Conservation (phyloP, 2,888 invertebrate genomes). For the Diarsia rubi region DNA sequence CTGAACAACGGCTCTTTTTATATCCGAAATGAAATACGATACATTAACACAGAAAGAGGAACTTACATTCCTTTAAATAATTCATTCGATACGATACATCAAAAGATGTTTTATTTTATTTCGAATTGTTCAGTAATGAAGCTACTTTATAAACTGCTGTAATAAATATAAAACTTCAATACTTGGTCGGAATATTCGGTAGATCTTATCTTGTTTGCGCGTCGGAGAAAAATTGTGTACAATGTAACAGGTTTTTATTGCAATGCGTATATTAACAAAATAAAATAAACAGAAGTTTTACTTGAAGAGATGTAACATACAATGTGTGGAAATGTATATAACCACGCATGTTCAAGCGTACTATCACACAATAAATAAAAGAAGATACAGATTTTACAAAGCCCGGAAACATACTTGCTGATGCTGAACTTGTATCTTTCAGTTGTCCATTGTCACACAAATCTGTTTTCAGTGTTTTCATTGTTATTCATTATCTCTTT, state of each 20-base stretch:
- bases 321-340: conserved; percentile 20
- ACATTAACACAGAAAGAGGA: conserved; percentile 31
- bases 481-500: too few species aligned
- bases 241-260: conserved; percentile 53
- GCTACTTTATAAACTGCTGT: conserved; percentile 41
- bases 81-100: conserved; percentile 37
- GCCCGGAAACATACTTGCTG: neutral
- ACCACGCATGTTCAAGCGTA: neutral
- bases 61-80: conserved; percentile 40
- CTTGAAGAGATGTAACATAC: conserved; percentile 4
- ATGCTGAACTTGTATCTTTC: conserved; percentile 6
- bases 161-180: conserved; percentile 56
- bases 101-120: conserved; percentile 42
- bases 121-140: conserved; percentile 45
- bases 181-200: conserved; percentile 21
- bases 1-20: conserved; percentile 8
- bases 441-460: conserved; percentile 10
- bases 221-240: conserved; percentile 47
- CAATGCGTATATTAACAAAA: conserved; percentile 30
- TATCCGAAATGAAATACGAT: conserved; percentile 24
- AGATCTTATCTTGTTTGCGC: conserved; percentile 51
- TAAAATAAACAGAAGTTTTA: conserved; percentile 37
- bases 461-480: neutral
- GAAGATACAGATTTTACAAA: conserved; percentile 1
- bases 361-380: neutral